phyloP scores from a whole-genome alignment of 2,797 vertebrate species.

The Gorsachius magnificus region DNA sequence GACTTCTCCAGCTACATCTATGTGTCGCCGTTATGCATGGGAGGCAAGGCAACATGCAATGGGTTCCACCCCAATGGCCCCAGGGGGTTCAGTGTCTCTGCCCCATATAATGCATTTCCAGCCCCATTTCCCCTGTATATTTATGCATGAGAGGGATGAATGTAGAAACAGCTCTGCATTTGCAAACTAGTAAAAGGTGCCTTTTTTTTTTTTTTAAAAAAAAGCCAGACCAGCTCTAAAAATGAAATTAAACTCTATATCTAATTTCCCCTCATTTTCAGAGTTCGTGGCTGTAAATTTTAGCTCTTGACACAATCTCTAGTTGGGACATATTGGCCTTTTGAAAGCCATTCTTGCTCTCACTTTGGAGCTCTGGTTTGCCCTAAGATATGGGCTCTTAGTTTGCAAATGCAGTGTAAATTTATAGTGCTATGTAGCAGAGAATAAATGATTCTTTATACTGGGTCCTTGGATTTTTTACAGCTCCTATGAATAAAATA shows the following conservation, averaged over 20 bases:
- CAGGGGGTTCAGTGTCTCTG: neutral
- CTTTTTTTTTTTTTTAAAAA: neutral
- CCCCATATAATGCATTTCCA: neutral
- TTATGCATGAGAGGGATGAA: neutral
- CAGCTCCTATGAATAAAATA: slow-evolving; percentile 64
- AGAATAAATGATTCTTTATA: slow-evolving; percentile 68
- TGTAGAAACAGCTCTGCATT: neutral
- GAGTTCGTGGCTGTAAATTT: slow-evolving; percentile 7
- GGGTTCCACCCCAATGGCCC: neutral
- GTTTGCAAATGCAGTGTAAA: slow-evolving; percentile 63
- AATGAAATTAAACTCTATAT: neutral
- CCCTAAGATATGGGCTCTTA: slow-evolving; percentile 54
- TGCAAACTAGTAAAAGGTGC: neutral
- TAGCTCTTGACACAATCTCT: neutral
- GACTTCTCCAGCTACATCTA: neutral
- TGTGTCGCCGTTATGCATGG: accelerated
- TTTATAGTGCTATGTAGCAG: slow-evolving; percentile 55
- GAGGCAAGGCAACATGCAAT: neutral
- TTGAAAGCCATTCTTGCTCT: slow-evolving; percentile 21
- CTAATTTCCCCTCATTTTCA: slow-evolving; percentile 12
- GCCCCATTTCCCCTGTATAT: neutral
- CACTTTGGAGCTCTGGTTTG: slow-evolving; percentile 39
- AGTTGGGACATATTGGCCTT: slow-evolving; percentile 48
- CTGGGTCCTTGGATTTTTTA: slow-evolving; percentile 45
- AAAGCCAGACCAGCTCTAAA: neutral